Evolutionary conservation across 1,140 invertebrate genomes (phyloP).

Genomic region (Philotrypesis tridentata): DNA sequence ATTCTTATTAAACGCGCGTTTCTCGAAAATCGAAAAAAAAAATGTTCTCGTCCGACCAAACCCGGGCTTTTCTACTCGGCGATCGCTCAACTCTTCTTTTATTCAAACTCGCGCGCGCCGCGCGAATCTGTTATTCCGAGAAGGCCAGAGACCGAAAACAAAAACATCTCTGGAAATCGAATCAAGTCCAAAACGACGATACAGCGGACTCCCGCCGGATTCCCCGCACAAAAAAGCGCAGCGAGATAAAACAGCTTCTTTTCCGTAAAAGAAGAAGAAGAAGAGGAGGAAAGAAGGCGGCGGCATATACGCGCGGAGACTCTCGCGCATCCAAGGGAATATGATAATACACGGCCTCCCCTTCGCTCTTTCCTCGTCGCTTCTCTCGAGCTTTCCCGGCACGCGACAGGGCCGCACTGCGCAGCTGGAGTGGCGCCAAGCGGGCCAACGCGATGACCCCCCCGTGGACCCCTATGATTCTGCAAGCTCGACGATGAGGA

Average conservation of each 20-base stretch:
- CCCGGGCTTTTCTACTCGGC: background rate
- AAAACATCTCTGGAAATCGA: background rate
- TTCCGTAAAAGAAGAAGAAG: background rate
- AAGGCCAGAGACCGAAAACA: background rate
- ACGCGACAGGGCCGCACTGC: conserved; percentile 59
- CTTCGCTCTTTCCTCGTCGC: background rate
- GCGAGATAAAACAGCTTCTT: background rate
- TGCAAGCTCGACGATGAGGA: conserved; percentile 5
- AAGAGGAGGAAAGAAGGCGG: background rate
- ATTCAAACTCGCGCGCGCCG: background rate
- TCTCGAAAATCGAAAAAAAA: too few relatives aligned
- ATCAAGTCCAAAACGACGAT: background rate
- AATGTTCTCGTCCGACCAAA: background rate
- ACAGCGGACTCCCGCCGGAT: background rate
- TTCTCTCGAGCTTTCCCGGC: conserved; percentile 18
- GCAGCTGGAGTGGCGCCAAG: conserved; percentile 66
- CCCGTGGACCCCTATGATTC: background rate
- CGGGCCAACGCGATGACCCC: conserved; percentile 51
- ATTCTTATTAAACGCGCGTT: too few relatives aligned
- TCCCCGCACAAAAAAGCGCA: background rate
- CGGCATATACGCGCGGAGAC: too few relatives aligned
- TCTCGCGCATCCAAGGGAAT: background rate
- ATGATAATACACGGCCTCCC: conserved; percentile 11
- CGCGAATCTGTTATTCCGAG: background rate
- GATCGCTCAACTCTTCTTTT: too few relatives aligned